Base-by-base conservation (phyloP, 92 coral and sea anemone species). In the Porites divaricata region DNA sequence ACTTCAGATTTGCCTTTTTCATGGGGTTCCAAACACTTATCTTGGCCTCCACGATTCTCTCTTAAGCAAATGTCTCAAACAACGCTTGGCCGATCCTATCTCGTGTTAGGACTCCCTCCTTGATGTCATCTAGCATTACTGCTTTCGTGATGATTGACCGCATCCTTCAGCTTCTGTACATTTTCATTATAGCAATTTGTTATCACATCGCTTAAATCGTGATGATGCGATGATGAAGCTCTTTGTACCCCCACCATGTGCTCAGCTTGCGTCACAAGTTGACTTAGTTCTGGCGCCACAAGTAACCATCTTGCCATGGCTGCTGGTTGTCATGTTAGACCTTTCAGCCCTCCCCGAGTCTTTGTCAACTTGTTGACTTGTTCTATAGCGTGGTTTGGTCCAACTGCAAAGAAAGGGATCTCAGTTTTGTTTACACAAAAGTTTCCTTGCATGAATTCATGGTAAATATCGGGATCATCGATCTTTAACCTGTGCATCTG, bases 241-340 rank as follows among this genome's bases (percentile, higher is more conserved):
- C 0, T 53, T 62, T 48, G 67, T 64, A 62, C 1, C 28, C 87
- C 89, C 52, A 80, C 88, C 66, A 90, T 67, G 75, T 62, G 45
- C 19, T 90, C 82, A 78, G 89, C 94, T 75, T 87, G 63, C 9
- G 74, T 20, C 2, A 88, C 75, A 19, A 86, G 67, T 28, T 86
- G 72, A 78, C 83, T 79, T 51, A 49, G 24, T 72, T 50, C 76
- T 64, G 91, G 83, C 1, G 91, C 87, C 15, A 77, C 61, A 23
- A 88, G 89, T 41, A 85, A 79, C 92, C 86, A 79, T 79, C 92
- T 89, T 12, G 92, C 75, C 86, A 87, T 72, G 23, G 92, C 88
- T 25, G 63, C 83, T 81, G 85, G 85, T 20, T 90, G 84, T 73
- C 86, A 81, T 22, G 90, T 86, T 62, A 90, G 4, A 72, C 90